Conservation (phyloP, 2,113 vertebrate species). For the Seriola quinqueradiata region DNA sequence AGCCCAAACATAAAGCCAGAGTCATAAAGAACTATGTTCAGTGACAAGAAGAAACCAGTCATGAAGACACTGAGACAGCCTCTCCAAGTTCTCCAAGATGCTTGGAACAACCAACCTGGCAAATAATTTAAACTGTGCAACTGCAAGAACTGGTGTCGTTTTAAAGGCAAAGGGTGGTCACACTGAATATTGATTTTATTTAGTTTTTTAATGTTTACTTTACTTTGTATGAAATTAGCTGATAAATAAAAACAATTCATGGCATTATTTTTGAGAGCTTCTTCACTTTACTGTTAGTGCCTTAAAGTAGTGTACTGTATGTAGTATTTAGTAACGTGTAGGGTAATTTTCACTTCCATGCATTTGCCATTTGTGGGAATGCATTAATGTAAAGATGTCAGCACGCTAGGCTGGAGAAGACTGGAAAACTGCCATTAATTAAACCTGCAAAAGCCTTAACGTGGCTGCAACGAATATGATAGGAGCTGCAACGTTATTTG, state of each 20-base stretch:
- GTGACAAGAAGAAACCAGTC: too few species aligned
- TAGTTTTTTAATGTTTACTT: not conserved
- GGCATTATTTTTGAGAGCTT: not conserved
- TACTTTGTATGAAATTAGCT: not conserved
- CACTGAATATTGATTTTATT: not conserved
- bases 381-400: constrained; percentile 7
- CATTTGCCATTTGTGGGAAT: not conserved
- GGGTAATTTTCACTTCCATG: not conserved
- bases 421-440: not conserved
- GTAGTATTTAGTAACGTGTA: not conserved
- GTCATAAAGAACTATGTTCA: too few species aligned
- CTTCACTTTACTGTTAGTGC: not conserved
- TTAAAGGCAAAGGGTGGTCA: not conserved
- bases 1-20: too few species aligned
- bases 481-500: not conserved
- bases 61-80: not conserved
- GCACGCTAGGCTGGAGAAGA: not conserved
- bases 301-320: not conserved
- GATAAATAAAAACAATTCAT: not conserved
- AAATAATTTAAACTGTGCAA: not conserved
- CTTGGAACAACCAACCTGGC: not conserved
- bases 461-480: not conserved
- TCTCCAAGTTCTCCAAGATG: not conserved
- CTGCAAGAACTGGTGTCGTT: not conserved
- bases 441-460: not conserved